Evolutionary conservation across 2,113 vertebrate genomes (phyloP), one percentile per base, ranked within the genome.

Genomic region (Tachysurus vachellii): DNA sequence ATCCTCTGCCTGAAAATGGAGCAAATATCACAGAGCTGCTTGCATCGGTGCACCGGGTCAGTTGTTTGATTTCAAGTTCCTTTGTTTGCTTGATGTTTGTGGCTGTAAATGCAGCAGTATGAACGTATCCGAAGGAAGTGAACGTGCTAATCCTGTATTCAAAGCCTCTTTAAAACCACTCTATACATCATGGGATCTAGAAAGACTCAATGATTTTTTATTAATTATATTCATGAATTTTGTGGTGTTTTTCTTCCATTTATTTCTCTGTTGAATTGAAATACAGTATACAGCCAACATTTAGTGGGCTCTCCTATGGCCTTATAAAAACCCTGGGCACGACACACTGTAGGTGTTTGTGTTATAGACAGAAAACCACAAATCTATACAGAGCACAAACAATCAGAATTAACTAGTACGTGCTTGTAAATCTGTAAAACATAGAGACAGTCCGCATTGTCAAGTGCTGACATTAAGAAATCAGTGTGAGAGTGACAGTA

Each of bases 221-320:
- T 82, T 12, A 66, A 82, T 82, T 82, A 82, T 64, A 66, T 47
- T 66, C 50, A 61, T 80, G 54, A 59, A 59, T 19, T 61, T 80
- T 12, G 8, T 8, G 3, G 11, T 56, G 14, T 57, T 59, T 80
- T 31, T 36, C 26, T 56, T 56, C 4, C 16, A 56, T 23, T 56
- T 56, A 79, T 9, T 23, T 44, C 19, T 73, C 36, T 44, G 44
- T 21, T 23, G 5, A 23, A 0, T 16, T 54, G 75, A 16, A 53
- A 54, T 17, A 50, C 47, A 50, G 4, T 50, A n/a, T 14, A 13
- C 10, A 76, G 44, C 5, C 8, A 1, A 14, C 23, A 50, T 47
- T 21, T 47, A 47, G 19, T 23, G 9, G 44, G 70, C 44, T 44
- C 7, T 68, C 14, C 28, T 9, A 2, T 44, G 19, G 11, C 70